Evolutionary conservation across 30 jellyfish, hydroid and myxozoan genomes (phyloP).

Genomic region (Pseudorhiza aurosa): DNA sequence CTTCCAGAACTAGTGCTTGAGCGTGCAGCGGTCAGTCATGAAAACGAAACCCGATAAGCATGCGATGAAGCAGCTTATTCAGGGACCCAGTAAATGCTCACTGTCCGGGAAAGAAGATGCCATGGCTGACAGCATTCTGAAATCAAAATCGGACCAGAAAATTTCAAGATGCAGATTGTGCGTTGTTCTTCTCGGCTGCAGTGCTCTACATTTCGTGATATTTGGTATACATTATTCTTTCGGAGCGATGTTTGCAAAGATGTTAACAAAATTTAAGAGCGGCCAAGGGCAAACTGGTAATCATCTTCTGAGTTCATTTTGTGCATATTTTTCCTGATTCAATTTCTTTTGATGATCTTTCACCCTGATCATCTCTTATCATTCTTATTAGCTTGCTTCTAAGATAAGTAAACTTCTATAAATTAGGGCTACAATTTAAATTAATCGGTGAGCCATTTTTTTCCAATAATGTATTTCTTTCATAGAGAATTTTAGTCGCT

Average conservation of each 20-base stretch:
- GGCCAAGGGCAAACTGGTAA: constrained; percentile 97
- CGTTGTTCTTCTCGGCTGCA: constrained; percentile 71
- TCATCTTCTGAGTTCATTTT: not conserved
- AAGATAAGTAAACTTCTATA: too few species aligned
- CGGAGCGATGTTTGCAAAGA: constrained; percentile 82
- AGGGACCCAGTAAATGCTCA: not conserved
- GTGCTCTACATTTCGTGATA: constrained; percentile 76
- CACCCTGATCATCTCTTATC: too few species aligned
- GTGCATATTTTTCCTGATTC: not conserved
- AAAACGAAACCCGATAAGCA: not conserved
- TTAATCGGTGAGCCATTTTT: too few species aligned
- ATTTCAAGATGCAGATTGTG: constrained; percentile 40
- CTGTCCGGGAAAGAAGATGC: not conserved
- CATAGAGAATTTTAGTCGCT: too few species aligned
- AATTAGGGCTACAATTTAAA: too few species aligned
- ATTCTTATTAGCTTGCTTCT: too few species aligned
- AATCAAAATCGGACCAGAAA: not conserved
- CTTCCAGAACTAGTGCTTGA: not conserved
- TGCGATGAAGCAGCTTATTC: not conserved
- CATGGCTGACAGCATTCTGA: not conserved
- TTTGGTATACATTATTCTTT: constrained; percentile 97
- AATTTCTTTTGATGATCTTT: not conserved
- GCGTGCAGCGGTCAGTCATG: not conserved
- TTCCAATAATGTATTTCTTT: too few species aligned
- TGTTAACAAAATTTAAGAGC: constrained; percentile 67